Conservation (phyloP, 2,797 vertebrate species). For the Sebastes steindachneri region DNA sequence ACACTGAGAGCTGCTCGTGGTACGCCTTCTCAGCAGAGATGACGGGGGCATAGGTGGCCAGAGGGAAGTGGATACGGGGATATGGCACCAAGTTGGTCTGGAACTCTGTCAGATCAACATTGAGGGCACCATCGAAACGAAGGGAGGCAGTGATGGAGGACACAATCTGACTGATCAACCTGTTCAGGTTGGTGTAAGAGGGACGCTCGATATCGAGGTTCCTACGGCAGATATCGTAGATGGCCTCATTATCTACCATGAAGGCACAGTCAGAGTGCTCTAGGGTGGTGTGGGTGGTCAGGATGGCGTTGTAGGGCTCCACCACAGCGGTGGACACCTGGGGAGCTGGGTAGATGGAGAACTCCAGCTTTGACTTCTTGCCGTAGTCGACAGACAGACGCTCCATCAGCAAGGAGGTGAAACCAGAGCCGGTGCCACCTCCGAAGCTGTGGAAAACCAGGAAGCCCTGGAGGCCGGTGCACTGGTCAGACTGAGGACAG, state of each 20-base stretch:
- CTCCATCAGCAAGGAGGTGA: too few relatives aligned
- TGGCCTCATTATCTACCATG: conserved; percentile 78
- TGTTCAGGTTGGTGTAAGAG: conserved; percentile 86
- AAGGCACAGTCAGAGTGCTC: conserved; percentile 82
- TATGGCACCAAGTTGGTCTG: conserved; percentile 87
- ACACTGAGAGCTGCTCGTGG: too few relatives aligned
- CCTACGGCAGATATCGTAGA: conserved; percentile 86
- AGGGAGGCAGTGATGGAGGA: conserved; percentile 90
- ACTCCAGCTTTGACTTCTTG: conserved; percentile 90
- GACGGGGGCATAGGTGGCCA: too few relatives aligned
- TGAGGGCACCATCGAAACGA: conserved; percentile 86
- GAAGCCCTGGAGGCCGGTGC: too few relatives aligned
- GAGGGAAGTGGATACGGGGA: conserved; percentile 60
- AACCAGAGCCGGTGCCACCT: too few relatives aligned
- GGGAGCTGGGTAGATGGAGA: conserved; percentile 88
- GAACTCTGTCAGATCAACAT: conserved; percentile 87
- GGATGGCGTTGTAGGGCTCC: conserved; percentile 87
- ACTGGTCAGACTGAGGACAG: too few relatives aligned
- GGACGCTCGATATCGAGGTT: conserved; percentile 86
- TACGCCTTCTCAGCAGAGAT: too few relatives aligned
- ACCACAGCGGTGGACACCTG: conserved; percentile 90
- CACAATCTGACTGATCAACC: conserved; percentile 85
- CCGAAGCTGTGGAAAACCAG: too few relatives aligned
- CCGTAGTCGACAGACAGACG: conserved; percentile 68
- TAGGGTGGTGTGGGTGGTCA: conserved; percentile 83